Base-by-base conservation (phyloP, 2,888 invertebrate species). In the Polymixis lichenea region DNA sequence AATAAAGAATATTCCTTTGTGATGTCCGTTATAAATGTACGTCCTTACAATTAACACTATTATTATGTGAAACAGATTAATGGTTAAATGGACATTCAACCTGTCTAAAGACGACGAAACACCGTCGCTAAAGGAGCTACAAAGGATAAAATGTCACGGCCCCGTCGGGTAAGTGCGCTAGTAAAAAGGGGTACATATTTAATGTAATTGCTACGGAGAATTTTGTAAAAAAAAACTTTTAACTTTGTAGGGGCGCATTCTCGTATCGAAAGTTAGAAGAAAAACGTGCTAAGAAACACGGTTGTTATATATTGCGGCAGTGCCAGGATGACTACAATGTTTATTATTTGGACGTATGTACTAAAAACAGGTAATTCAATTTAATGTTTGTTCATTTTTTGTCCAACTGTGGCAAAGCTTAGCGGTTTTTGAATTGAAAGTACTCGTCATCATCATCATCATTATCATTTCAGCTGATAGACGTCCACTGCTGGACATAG, bases 41-140 rank as follows among this genome's bases (percentile, higher is more conserved):
- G 13, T 15, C 11, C 43, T 51, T 17, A 43, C 3, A 43, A 67
- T 28, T 71, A 49, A 58, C 17, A 55, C 19, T 58, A 22, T 64
- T 61, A 46, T 77, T 82, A 58, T 83, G 61, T 83, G 78, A 66
- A 64, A 70, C 84, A 97, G 98, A 89, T 95, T 98, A 86, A 98
- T 98, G 90, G 98, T 98, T 64, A 99, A 98, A 95, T 99, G 99
- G 99, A 99, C 98, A 58, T 98, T 98, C 90, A 98, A 99, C 95
- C 96, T 99, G 80, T 99, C 99, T 91, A 98, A 98, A 91, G 98
- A 98, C 88, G 97, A 98, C 74, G 96, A 97, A 75, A 98, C 98
- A 0, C 99, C 99, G 8, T 98, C 98, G 8, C 94, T 99, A 77
- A 97, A 97, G 88, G 97, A 97, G 88, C 93, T 99, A 32, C 97